Conservation (phyloP, 2,113 vertebrate genomes). For the Maccullochella peelii region DNA sequence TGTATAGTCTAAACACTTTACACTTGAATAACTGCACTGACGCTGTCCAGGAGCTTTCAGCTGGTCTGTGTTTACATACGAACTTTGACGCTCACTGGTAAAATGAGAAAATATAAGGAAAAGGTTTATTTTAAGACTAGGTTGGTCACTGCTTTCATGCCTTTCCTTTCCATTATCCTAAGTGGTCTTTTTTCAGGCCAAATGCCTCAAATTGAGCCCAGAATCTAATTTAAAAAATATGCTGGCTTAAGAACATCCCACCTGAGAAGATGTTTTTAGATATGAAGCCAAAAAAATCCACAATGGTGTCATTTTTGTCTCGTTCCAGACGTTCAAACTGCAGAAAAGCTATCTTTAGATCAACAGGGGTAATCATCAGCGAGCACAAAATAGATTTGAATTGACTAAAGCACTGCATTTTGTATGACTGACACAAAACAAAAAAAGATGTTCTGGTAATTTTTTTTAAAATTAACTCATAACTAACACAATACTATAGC, state of each 20-base stretch:
- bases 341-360: neutral
- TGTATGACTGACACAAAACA: neutral
- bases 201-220: neutral
- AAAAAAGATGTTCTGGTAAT: neutral
- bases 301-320: neutral
- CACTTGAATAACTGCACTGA: neutral
- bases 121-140: neutral
- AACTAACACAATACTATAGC: neutral
- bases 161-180: neutral
- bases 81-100: neutral
- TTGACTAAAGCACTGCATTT: neutral
- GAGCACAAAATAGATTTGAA: neutral
- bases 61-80: neutral
- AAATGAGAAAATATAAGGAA: neutral
- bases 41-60: slow-evolving; percentile 20
- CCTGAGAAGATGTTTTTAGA: neutral
- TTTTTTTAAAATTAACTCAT: neutral
- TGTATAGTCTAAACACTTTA: neutral
- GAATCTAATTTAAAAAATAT: neutral
- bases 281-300: slow-evolving; percentile 14
- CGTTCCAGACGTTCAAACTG: neutral
- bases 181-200: neutral
- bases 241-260: neutral
- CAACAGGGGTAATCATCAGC: neutral
- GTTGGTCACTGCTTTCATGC: neutral